Evolutionary conservation across 2,797 vertebrate genomes (phyloP), one percentile per base, ranked within the genome.

Genomic region (Rhynchonycteris naso): DNA sequence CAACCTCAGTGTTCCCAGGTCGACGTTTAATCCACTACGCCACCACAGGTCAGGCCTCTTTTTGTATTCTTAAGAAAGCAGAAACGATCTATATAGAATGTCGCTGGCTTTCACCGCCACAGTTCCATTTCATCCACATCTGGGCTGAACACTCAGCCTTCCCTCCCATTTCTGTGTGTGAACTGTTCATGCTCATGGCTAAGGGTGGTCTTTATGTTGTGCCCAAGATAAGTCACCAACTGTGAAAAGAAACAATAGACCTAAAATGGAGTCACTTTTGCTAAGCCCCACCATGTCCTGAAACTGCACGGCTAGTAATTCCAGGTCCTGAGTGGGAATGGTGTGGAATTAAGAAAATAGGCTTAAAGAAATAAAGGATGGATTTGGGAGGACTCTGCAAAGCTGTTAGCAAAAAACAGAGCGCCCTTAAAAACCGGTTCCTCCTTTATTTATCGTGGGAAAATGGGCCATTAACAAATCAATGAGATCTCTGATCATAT

Each of bases 41-140:
- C n/a, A n/a, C n/a, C n/a, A n/a, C n/a, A n/a, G n/a, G n/a, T n/a
- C n/a, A n/a, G n/a, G n/a, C n/a, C n/a, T 19, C 79, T 66, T 10
- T 59, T 66, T 24, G 30, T 80, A 52, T 95, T 56, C 71, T 33
- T 85, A 92, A 84, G 83, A 88, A 88, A 84, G 74, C 24, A 21
- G 19, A 79, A 88, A 21, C 47, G 1, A 65, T 50, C 6, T 30
- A 16, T 82, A n/a, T 5, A 63, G 38, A 91, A 52, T 2, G n/a
- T 54, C 18, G 6, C 6, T 0, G 9, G 38, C n/a, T 59, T 12
- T 83, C 24, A 18, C 28, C 43, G 18, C 54, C 47, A 12, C 2
- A 24, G 47, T 50, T 19, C 2, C 50, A 5, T 10, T 28, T 47
- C 16, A 26, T 24, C 82, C 22, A 33, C 18, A 16, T 35, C 66